Evolutionary conservation across 2,888 invertebrate genomes (phyloP).

Genomic region (Steinernema hermaphroditum): DNA sequence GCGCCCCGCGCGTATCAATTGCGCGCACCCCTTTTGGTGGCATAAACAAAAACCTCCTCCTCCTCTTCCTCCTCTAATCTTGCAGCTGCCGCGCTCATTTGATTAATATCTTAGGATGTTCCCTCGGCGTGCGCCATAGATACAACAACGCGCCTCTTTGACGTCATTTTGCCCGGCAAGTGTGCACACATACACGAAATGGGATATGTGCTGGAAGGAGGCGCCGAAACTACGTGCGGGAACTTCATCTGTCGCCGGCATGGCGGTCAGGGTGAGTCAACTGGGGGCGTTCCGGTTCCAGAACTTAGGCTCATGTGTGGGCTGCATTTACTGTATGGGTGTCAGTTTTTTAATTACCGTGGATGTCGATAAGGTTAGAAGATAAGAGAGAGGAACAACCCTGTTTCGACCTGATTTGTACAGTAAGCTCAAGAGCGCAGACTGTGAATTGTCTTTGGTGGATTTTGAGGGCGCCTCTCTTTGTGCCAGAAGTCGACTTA

Average conservation of each 20-base stretch:
- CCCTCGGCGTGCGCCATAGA: not conserved
- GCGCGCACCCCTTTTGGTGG: conserved; percentile 7
- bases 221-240: not conserved
- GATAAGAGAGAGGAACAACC: too few relatives aligned
- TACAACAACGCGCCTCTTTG: not conserved
- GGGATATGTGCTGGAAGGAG: not conserved
- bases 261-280: too few relatives aligned
- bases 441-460: too few relatives aligned
- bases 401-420: too few relatives aligned
- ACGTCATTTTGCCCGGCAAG: not conserved
- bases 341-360: too few relatives aligned
- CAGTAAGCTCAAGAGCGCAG: too few relatives aligned
- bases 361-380: too few relatives aligned
- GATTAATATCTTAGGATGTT: conserved; percentile 21
- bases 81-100: conserved; percentile 27
- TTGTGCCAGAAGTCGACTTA: too few relatives aligned
- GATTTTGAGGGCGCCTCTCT: too few relatives aligned
- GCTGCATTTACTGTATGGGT: too few relatives aligned
- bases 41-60: conserved; percentile 24
- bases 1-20: not conserved
- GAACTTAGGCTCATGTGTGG: too few relatives aligned
- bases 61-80: conserved; percentile 25
- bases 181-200: not conserved
- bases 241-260: not conserved
- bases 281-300: too few relatives aligned